Percentiles rank a stretch among this genome's conserved stretches.
phyloP scores from a whole-genome alignment of 2,113 vertebrate species.

The Ranitomeya variabilis region DNA sequence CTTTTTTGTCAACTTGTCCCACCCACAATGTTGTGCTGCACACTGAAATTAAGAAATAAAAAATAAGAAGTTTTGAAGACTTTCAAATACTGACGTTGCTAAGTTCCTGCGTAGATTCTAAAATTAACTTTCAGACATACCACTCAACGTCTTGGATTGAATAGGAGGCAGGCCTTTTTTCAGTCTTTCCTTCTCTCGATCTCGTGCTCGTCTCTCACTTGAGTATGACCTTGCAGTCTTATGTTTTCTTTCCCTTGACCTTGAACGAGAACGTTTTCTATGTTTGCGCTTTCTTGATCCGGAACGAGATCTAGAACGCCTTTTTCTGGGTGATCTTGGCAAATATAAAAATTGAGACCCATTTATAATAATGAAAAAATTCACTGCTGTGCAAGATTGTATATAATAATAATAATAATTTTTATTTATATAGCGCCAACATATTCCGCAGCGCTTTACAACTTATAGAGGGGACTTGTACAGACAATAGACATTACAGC shows the following conservation, averaged over 20 bases:
- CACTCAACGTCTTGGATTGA: slow-evolving; percentile 92
- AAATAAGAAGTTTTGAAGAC: slow-evolving; percentile 12
- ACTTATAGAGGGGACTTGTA: too few species aligned
- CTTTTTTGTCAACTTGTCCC: slow-evolving; percentile 98
- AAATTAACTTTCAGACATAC: slow-evolving; percentile 67
- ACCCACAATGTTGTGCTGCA: slow-evolving; percentile 99
- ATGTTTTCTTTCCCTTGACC: slow-evolving; percentile 93
- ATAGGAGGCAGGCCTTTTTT: slow-evolving; percentile 95
- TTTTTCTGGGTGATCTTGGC: slow-evolving; percentile 90
- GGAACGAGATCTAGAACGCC: slow-evolving; percentile 91
- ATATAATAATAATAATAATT: too few species aligned
- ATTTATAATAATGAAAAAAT: neutral
- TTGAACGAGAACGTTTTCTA: slow-evolving; percentile 91
- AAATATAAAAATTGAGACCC: slow-evolving; percentile 36
- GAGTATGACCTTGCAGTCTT: slow-evolving; percentile 94
- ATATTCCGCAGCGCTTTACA: too few species aligned
- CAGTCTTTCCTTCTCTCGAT: slow-evolving; percentile 93
- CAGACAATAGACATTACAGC: too few species aligned
- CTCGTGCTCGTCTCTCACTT: slow-evolving; percentile 89
- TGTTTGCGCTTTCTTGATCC: slow-evolving; percentile 96
- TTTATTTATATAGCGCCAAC: too few species aligned
- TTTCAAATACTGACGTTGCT: slow-evolving; percentile 55
- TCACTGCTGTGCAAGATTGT: neutral
- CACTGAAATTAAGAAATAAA: slow-evolving; percentile 74
- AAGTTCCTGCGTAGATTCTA: slow-evolving; percentile 61